These are phyloP conservation scores for Mystacides longicornis DNA, from an alignment of 2,888 invertebrate genomes.

Conservation along the genomic window DNA sequence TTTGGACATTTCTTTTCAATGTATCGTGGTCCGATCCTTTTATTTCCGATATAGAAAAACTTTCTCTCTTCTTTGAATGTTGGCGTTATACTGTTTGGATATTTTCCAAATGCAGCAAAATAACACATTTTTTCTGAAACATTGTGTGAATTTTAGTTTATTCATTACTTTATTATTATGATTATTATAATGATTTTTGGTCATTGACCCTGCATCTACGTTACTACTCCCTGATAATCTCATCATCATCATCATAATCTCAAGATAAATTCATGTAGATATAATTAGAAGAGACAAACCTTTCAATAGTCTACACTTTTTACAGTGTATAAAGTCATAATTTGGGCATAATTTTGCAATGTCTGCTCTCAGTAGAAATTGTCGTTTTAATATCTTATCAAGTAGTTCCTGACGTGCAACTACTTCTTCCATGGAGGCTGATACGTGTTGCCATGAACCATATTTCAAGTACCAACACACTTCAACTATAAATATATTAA, in stretches of 20 bases:
- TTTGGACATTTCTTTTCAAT: constrained; percentile 1
- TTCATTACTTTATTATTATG: neutral
- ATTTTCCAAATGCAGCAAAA: neutral
- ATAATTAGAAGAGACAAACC: no score
- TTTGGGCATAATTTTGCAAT: neutral
- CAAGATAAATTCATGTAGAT: no score
- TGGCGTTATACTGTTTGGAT: neutral
- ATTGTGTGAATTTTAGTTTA: neutral
- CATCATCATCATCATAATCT: no score
- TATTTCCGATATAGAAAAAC: neutral
- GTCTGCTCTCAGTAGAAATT: no score
- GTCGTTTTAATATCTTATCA: neutral
- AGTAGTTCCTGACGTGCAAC: neutral
- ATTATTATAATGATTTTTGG: neutral
- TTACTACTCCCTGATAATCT: no score
- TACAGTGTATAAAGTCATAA: neutral
- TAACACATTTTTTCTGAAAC: constrained; percentile 6
- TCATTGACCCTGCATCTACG: neutral
- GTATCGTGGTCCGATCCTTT: neutral
- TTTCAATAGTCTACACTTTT: neutral
- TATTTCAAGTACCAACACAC: neutral
- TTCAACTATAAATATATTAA: neutral
- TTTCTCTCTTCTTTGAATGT: neutral
- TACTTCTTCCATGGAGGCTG: neutral
- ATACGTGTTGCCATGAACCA: neutral